phyloP scores from a whole-genome alignment of 2,113 vertebrate species.

The Phylloscopus whistleri region DNA sequence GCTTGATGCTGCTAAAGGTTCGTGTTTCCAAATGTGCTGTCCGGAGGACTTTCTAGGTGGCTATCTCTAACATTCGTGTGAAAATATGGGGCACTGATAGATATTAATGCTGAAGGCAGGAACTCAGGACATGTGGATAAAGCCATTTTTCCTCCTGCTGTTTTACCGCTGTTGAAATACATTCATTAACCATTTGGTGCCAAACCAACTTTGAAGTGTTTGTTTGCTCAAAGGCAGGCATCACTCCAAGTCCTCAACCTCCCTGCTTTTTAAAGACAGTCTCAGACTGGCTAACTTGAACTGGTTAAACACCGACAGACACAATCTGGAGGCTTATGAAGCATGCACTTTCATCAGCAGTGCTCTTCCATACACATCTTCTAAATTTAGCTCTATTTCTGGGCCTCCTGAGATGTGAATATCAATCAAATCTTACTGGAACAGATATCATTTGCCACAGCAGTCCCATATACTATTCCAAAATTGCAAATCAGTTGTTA shows the following conservation, averaged over 20 bases:
- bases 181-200: background rate
- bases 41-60: background rate
- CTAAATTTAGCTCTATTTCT: background rate
- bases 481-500: background rate
- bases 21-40: background rate
- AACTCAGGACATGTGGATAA: background rate
- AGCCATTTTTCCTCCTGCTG: fast-evolving
- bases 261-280: background rate
- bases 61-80: background rate
- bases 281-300: background rate
- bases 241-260: background rate
- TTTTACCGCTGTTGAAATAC: background rate
- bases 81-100: background rate
- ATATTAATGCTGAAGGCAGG: background rate
- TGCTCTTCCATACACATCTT: background rate
- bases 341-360: background rate
- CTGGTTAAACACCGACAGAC: background rate
- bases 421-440: background rate
- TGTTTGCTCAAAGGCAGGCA: background rate
- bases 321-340: background rate
- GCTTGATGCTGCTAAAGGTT: background rate
- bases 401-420: background rate
- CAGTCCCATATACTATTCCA: background rate
- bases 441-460: background rate
- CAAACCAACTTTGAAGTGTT: background rate